Evolutionary conservation across 2,797 vertebrate species (phyloP).

Genomic region (Chromobotia macracanthus): DNA sequence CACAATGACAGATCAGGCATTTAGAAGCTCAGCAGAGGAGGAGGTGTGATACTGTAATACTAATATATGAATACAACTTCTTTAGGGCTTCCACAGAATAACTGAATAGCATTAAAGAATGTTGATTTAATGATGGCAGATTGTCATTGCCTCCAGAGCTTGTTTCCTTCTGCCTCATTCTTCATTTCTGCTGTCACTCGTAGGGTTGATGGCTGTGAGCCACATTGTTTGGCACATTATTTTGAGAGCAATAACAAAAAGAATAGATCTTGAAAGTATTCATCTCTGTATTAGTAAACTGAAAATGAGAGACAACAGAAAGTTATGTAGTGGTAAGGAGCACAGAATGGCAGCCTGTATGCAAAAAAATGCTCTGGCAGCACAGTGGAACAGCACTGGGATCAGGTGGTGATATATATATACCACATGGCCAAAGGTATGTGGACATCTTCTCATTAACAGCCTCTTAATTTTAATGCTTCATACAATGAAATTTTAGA

Average conservation of each 20-base stretch:
- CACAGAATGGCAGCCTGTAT: neutral
- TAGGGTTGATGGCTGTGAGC: constrained; percentile 5
- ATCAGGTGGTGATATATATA: neutral
- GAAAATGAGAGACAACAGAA: neutral
- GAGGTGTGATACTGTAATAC: constrained; percentile 18
- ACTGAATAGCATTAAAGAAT: constrained; percentile 48
- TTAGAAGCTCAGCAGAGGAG: constrained; percentile 17
- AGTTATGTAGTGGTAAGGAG: neutral
- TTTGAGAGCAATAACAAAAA: constrained; percentile 28
- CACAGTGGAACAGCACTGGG: neutral
- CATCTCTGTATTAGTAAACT: neutral
- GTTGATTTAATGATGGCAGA: constrained; percentile 36
- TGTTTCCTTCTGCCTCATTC: constrained; percentile 23
- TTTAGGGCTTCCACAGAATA: constrained; percentile 36
- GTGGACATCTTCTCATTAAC: too few species aligned
- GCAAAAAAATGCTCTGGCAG: neutral
- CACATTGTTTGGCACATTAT: constrained; percentile 10
- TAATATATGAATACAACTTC: constrained; percentile 26
- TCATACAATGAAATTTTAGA: too few species aligned
- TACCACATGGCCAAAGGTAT: neutral
- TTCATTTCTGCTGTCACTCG: constrained; percentile 48
- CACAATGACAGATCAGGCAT: constrained; percentile 37
- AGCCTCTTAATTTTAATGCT: too few species aligned
- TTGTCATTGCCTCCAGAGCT: constrained; percentile 22
- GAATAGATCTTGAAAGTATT: neutral